Evolutionary conservation across 2,888 invertebrate species (phyloP).

Genomic region (Aporophyla lueneburgensis): DNA sequence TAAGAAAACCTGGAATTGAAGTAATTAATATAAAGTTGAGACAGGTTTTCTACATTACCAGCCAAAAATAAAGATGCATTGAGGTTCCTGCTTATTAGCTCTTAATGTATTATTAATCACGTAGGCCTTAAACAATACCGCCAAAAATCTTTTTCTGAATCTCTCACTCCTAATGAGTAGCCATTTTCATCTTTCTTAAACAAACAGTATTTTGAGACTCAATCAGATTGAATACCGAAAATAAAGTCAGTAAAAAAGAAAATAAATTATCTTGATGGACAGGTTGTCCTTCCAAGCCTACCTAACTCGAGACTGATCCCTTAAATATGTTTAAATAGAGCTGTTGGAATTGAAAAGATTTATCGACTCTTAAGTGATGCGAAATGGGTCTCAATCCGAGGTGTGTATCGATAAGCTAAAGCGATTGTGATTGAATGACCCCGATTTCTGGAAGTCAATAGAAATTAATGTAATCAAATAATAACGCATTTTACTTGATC

Average conservation of each 20-base stretch:
- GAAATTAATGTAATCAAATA: not conserved
- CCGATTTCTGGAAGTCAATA: not conserved
- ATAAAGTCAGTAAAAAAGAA: constrained; percentile 18
- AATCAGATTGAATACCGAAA: constrained; percentile 18
- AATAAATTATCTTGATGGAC: constrained; percentile 53
- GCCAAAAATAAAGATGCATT: not conserved
- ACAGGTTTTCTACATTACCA: not conserved
- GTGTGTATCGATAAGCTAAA: constrained; percentile 38
- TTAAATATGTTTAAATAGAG: constrained; percentile 45
- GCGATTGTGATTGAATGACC: constrained; percentile 13
- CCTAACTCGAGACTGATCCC: constrained; percentile 35
- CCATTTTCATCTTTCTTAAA: not conserved
- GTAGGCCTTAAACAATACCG: not conserved
- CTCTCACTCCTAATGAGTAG: not conserved
- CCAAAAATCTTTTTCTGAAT: not conserved
- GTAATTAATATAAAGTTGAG: no score
- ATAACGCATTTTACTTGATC: not conserved
- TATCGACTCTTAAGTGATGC: constrained; percentile 43
- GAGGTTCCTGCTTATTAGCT: not conserved
- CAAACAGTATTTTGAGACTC: not conserved
- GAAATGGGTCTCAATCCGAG: constrained; percentile 31
- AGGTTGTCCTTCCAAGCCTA: constrained; percentile 31
- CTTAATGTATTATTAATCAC: not conserved
- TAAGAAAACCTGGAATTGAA: no score
- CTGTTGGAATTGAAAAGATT: constrained; percentile 51